phyloP scores from a whole-genome alignment of 1,140 invertebrate species.

The Asobara japonica region DNA sequence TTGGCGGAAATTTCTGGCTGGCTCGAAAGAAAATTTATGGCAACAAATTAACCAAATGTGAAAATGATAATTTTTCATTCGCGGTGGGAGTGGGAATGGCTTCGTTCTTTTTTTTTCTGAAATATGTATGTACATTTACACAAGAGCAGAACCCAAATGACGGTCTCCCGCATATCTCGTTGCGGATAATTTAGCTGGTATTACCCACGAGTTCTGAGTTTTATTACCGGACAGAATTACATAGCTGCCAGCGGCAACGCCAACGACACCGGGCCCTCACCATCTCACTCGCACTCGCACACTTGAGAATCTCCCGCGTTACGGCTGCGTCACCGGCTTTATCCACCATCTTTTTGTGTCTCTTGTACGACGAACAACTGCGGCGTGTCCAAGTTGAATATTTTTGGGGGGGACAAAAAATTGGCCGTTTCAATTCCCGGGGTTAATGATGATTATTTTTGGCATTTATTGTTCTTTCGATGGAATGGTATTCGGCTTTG shows the following conservation, averaged over 20 bases:
- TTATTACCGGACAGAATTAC: slow-evolving; percentile 53
- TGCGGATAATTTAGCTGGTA: slow-evolving; percentile 51
- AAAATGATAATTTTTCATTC: background rate
- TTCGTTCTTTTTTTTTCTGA: background rate
- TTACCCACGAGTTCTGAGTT: slow-evolving; percentile 50
- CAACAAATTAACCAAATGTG: slow-evolving; percentile 9
- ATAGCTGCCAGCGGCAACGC: slow-evolving; percentile 40
- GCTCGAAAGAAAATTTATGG: background rate
- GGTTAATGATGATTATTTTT: too few species aligned
- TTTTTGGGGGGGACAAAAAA: too few species aligned
- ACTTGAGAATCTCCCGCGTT: too few species aligned
- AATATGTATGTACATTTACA: slow-evolving; percentile 22
- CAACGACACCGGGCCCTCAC: slow-evolving; percentile 21
- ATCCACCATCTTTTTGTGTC: background rate
- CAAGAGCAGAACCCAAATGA: slow-evolving; percentile 22
- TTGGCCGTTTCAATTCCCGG: too few species aligned
- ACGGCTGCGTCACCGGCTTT: background rate
- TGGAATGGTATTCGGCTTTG: too few species aligned
- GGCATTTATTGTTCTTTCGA: too few species aligned
- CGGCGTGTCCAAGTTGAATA: background rate
- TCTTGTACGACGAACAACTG: background rate
- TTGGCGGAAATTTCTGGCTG: background rate
- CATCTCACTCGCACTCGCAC: slow-evolving; percentile 1
- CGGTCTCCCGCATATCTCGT: slow-evolving; percentile 42
- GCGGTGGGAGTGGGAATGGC: background rate